Percentiles rank a stretch among this genome's conserved stretches.
These are phyloP conservation scores for Callipepla californica DNA, from an alignment of 2,113 vertebrate species.

Conservation along the genomic window DNA sequence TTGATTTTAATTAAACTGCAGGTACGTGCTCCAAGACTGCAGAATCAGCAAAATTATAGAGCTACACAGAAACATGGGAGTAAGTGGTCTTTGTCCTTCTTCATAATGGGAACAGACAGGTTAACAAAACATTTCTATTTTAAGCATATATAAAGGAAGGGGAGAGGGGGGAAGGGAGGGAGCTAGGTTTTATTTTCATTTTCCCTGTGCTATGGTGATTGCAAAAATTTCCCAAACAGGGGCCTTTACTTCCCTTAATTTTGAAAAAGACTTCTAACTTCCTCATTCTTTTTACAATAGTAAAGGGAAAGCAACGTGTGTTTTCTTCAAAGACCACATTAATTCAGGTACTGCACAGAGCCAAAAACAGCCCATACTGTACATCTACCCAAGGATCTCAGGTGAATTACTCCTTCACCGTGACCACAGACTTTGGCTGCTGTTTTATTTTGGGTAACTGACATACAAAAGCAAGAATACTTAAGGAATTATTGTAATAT, in stretches of 20 bases:
- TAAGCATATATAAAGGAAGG: background rate
- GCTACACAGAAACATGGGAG: background rate
- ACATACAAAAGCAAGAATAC: background rate
- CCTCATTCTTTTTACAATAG: background rate
- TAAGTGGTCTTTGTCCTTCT: background rate
- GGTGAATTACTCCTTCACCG: background rate
- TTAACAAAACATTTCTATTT: background rate
- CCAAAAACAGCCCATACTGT: background rate
- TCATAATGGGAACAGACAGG: background rate
- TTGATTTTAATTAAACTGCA: background rate
- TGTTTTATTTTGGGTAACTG: background rate
- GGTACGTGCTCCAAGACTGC: background rate
- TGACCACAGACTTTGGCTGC: background rate
- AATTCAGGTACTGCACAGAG: background rate
- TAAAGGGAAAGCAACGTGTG: background rate
- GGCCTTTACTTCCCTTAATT: conserved; percentile 14
- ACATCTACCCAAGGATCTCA: background rate
- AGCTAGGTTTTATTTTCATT: background rate
- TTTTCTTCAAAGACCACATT: background rate
- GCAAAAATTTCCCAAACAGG: background rate
- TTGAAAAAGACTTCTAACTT: conserved; percentile 26
- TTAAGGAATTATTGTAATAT: background rate
- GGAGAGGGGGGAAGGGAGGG: background rate
- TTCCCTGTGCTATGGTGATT: background rate
- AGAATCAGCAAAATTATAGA: background rate